Base-by-base conservation (phyloP, 2,113 vertebrate genomes). In the Pangasianodon hypophthalmus region DNA sequence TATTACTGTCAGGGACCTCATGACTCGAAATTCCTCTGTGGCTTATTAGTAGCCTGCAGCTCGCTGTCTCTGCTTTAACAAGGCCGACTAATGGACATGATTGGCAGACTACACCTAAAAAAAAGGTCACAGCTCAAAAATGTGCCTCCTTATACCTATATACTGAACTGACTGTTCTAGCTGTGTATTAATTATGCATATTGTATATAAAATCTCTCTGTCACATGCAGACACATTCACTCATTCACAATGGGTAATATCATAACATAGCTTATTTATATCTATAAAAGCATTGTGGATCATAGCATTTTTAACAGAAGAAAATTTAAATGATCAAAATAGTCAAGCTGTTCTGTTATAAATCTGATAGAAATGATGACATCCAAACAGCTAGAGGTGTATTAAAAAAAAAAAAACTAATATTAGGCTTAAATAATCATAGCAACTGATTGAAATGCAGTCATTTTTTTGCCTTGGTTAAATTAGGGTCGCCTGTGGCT, bases 401-500 rank as follows among this genome's bases (percentile, higher is more conserved):
- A 54, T 84, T 82, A 41, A 41, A 2, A 29, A 10, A 18, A 26
- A 26, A 77, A 21, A 1, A 77, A 6, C 60, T 75, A 52, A 67
- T 21, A 75, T 81, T 19, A 52, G 91, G 90, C 87, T 54, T 56
- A 52, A 77, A 71, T 60, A 88, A 54, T 54, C 13, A 56, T 14
- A 18, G 18, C 54, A 56, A 4, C 18, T 18, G 54, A 56, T 56
- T 56, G 54, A 56, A 56, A 56, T 56, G 4, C 16, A 56, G 54
- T 54, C 16, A 5, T 54, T 82, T 87, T 83, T 71, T 79, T 83
- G 62, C 89, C 86, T 88, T 91, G 89, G 90, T 89, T 82, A 84
- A 90, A 91, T 93, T 85, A 89, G 89, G 84, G 46, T 69, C 41
- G 69, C 69, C 77, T 86, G 89, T 91, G 91, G 87, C 93, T 62